Evolutionary conservation across 2,888 invertebrate genomes (phyloP).

Genomic region (Trimorus sp.): DNA sequence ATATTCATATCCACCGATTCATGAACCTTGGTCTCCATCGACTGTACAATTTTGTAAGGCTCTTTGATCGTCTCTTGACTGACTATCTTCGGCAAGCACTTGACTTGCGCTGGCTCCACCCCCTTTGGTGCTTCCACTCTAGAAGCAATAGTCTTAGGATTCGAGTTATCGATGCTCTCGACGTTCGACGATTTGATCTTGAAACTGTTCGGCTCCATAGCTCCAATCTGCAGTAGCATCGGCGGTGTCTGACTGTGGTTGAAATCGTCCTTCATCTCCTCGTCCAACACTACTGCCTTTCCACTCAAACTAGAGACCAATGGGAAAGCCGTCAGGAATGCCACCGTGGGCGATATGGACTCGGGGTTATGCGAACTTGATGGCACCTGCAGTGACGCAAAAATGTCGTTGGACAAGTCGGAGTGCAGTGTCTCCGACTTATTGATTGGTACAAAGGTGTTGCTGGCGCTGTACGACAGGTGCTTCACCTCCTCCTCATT

Average conservation of each 20-base stretch:
- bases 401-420: conserved; percentile 84
- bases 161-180: conserved; percentile 52
- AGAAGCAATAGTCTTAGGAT: conserved; percentile 25
- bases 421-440: conserved; percentile 80
- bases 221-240: conserved; percentile 79
- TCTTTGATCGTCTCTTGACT: conserved; percentile 76
- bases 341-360: conserved; percentile 89
- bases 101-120: conserved; percentile 64
- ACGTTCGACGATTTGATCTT: conserved; percentile 74
- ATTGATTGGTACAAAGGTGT: conserved; percentile 78
- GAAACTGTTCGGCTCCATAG: conserved; percentile 80
- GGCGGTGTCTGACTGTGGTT: conserved; percentile 80
- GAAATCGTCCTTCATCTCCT: conserved; percentile 82
- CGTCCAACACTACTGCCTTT: conserved; percentile 83
- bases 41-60: conserved; percentile 76
- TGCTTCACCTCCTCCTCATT: conserved; percentile 73
- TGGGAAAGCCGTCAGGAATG: conserved; percentile 89
- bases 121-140: conserved; percentile 49
- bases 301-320: conserved; percentile 85
- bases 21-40: conserved; percentile 51
- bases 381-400: conserved; percentile 84
- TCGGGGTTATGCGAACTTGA: conserved; percentile 83
- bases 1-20: conserved; percentile 39
- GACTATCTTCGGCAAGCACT: conserved; percentile 76
- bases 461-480: conserved; percentile 75